These are phyloP conservation scores for Lysandra coridon DNA, from an alignment of 2,888 invertebrate genomes.

Conservation along the genomic window DNA sequence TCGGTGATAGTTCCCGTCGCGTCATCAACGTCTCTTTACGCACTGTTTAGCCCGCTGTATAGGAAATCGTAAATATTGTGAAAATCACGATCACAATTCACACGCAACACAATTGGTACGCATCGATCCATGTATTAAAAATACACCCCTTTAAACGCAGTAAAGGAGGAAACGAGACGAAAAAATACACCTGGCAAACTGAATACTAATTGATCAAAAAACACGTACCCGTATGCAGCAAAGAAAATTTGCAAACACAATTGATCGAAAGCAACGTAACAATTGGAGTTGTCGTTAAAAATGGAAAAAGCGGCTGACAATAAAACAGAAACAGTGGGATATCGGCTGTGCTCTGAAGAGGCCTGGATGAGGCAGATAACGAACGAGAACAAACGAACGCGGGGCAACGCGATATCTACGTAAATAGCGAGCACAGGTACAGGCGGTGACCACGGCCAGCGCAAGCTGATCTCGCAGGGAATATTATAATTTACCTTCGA, in stretches of 20 bases:
- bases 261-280: conserved; percentile 23
- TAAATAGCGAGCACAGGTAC: conserved; percentile 37
- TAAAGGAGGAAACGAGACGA: neutral
- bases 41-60: conserved; percentile 2
- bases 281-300: conserved; percentile 21
- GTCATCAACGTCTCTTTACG: neutral
- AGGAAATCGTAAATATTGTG: neutral
- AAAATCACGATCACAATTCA: neutral
- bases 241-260: conserved; percentile 24
- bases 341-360: conserved; percentile 34
- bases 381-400: conserved; percentile 40
- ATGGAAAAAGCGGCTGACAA: conserved; percentile 19
- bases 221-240: conserved; percentile 33
- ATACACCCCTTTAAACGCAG: neutral
- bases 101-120: neutral
- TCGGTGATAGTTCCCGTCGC: conserved; percentile 13
- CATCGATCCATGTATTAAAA: neutral
- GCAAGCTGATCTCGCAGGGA: neutral
- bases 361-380: conserved; percentile 38
- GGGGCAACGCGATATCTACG: conserved; percentile 37
- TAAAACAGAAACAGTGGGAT: conserved; percentile 24
- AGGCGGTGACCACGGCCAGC: conserved; percentile 36
- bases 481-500: neutral
- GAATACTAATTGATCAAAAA: conserved; percentile 39
- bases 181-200: conserved; percentile 23